Conservation (phyloP, 53 echinoderm and acorn worm genomes). For the Hippasteria phrygiana region DNA sequence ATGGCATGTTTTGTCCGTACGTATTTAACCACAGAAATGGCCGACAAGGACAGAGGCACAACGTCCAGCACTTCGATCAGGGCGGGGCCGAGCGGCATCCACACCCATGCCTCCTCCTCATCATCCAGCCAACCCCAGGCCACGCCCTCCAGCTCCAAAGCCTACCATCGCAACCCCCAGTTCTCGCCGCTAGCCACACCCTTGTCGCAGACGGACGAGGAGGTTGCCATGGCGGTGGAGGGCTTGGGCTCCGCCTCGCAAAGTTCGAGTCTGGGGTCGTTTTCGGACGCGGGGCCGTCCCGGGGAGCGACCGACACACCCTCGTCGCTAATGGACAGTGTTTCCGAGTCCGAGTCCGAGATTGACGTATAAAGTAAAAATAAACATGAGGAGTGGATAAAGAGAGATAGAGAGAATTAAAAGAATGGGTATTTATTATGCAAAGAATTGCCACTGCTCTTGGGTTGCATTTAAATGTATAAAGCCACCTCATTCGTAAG, state of each 20-base stretch:
- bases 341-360: constrained; percentile 71
- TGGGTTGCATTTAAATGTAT: background rate
- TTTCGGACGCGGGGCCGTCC: constrained; percentile 92
- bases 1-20: background rate
- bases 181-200: constrained; percentile 89
- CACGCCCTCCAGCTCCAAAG: constrained; percentile 68
- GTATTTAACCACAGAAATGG: constrained; percentile 93
- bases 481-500: background rate
- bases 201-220: constrained; percentile 83
- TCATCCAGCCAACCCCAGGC: constrained; percentile 53
- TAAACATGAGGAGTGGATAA: no score
- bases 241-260: constrained; percentile 78
- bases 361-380: constrained; percentile 28
- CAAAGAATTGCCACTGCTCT: constrained; percentile 6
- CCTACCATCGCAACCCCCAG: constrained; percentile 74
- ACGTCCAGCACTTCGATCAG: constrained; percentile 92
- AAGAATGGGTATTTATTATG: constrained; percentile 52
- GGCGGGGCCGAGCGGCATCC: constrained; percentile 98
- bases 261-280: constrained; percentile 93
- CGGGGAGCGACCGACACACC: constrained; percentile 98
- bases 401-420: no score
- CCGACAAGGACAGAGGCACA: constrained; percentile 78
- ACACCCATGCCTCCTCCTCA: constrained; percentile 75
- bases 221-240: constrained; percentile 92
- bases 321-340: constrained; percentile 90